Percentiles rank a stretch among this genome's conserved stretches.
phyloP scores from a whole-genome alignment of 2,113 vertebrate genomes.

The Lepidothrix coronata region DNA sequence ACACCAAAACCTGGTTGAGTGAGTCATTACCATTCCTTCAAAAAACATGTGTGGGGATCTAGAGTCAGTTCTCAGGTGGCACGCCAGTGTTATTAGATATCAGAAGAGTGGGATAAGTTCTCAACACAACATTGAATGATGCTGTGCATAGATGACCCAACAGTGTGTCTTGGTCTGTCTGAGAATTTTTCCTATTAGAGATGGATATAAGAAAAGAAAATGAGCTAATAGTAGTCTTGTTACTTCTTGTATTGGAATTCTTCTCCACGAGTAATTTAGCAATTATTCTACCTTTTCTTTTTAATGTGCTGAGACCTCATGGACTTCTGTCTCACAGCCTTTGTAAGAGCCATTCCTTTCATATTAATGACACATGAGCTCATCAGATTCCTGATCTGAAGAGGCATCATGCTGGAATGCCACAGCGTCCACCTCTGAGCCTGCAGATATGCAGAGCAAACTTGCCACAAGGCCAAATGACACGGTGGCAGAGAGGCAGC shows the following conservation, averaged over 20 bases:
- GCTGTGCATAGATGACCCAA: neutral
- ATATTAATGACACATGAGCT: neutral
- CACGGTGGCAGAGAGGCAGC: accelerated
- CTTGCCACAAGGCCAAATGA: neutral
- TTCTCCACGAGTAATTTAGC: neutral
- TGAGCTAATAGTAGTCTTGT: neutral
- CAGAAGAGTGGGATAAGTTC: neutral
- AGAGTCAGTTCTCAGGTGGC: neutral
- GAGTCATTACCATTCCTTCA: neutral
- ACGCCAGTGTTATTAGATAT: neutral
- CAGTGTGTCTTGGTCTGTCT: neutral
- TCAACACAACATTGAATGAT: neutral
- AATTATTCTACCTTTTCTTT: neutral
- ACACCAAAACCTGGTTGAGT: neutral
- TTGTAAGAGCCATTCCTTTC: neutral
- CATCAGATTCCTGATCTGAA: constrained; percentile 9
- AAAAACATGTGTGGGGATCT: neutral
- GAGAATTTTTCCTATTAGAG: neutral
- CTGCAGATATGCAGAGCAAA: neutral
- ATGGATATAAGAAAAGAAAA: neutral
- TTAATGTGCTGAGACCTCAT: neutral
- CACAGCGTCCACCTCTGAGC: neutral
- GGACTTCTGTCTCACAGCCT: neutral
- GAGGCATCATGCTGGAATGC: neutral
- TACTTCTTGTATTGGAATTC: neutral